Evolutionary conservation across 2,888 invertebrate genomes (phyloP), one percentile per base, ranked within the genome.

Genomic region (Dione vanillae): DNA sequence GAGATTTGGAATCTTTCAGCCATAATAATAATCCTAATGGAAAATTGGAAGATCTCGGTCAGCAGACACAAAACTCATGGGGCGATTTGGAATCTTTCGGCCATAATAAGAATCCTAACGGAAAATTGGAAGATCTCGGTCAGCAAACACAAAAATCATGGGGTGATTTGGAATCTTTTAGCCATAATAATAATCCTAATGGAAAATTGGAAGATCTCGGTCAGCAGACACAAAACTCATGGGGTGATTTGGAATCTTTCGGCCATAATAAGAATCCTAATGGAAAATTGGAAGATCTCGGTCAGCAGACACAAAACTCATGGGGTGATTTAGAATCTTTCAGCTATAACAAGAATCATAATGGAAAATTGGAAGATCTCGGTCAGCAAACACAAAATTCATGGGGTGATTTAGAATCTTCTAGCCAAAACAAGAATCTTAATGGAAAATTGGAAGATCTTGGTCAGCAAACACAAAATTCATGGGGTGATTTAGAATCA

Each of bases 381-480:
- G 79, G 78, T 14, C 80, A 82, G 62, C 75, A 80, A 66, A 71
- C 78, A 14, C 79, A 83, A 70, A 79, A 79, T 74, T 45, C 47
- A 16, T 58, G 64, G 27, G 74, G 73, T 70, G 20, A 52, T 19
- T 19, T 67, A 6, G 51, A 78, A 68, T 43, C 40, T 35, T n/a
- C 79, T 19, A 78, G 75, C 67, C 72, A 79, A 73, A 74, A 78
- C n/a, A 14, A 61, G 11, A 49, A 35, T 71, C 77, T 82, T 72
- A 70, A 78, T 20, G 77, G 78, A 77, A 75, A 72, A 52, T 78
- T 75, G 71, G 75, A 80, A 71, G 76, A 81, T 62, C 73, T 78
- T 43, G 77, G 77, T 0, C 82, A 83, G 72, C 77, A 82, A 67
- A 71, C 78, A 12, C 79, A 83, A 70, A 80, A 79, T 75, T 47